Evolutionary conservation across 2,113 vertebrate species (phyloP).

Genomic region (Mus pahari): DNA sequence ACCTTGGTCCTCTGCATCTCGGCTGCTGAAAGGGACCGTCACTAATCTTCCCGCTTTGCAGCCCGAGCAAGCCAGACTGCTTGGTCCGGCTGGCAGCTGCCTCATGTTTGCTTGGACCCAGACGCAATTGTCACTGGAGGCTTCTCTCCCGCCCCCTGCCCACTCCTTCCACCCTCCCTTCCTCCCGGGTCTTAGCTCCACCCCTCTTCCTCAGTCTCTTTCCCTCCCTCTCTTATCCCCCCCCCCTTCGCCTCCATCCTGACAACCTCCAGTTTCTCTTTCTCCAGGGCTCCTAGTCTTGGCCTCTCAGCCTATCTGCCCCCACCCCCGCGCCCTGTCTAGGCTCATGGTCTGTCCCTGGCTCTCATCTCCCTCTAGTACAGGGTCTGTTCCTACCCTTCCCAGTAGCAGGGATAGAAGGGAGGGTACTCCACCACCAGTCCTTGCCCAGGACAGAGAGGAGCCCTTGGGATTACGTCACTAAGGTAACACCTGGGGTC

Average conservation of each 20-base stretch:
- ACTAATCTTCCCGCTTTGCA: not conserved
- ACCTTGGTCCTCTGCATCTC: constrained; percentile 81
- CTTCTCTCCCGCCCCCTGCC: constrained; percentile 64
- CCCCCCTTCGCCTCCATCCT: not conserved
- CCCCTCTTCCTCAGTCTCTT: not conserved
- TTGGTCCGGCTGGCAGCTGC: constrained; percentile 63
- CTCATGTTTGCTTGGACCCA: constrained; percentile 76
- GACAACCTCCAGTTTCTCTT: not conserved
- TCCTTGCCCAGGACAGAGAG: not conserved
- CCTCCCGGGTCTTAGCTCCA: not conserved
- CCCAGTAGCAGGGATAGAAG: not conserved
- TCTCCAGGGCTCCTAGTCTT: not conserved
- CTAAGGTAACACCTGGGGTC: not conserved
- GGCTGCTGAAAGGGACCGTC: not conserved
- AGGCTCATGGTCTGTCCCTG: not conserved
- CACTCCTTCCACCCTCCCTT: constrained; percentile 30
- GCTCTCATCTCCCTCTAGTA: not conserved
- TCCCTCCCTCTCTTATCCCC: not conserved
- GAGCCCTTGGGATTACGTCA: not conserved
- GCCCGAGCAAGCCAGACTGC: constrained; percentile 33
- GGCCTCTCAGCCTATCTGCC: not conserved
- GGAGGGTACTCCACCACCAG: not conserved
- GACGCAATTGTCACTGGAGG: constrained; percentile 59
- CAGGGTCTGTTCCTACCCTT: not conserved
- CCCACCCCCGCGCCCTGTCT: not conserved